Base-by-base conservation (phyloP, 2,797 vertebrate species). In the Leptatherina wallacei region DNA sequence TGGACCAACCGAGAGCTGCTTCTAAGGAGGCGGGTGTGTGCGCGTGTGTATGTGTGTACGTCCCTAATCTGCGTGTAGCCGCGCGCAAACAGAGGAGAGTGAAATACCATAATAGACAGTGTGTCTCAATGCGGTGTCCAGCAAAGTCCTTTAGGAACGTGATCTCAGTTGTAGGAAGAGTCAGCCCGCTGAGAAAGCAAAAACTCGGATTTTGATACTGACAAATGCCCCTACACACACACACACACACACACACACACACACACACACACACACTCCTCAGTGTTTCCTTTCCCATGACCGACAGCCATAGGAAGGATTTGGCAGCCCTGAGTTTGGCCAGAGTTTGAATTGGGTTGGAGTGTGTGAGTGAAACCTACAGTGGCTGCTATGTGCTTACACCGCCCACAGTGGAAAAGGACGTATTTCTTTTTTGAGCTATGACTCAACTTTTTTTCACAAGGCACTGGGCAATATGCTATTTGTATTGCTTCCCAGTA, bases 1-100 rank as follows among this genome's bases (percentile, higher is more conserved):
- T 86, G 86, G 90, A 88, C 88, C 91, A 93, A 93, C 89, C 89
- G 73, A 86, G 75, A 90, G 88, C 71, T 54, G 70, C 64, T 84
- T 59, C 84, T 38, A 71, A 88, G 86, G 84, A 92, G 86, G 93
- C 79, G 92, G 67, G 86, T 69, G 81, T 27, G 57, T 49, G 73
- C 38, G 61, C 16, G 67, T 29, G 76, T 51, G 69, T n/a, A 61
- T 27, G 81, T 49, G 71, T 30, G 54, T 49, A 10, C 56, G 69
- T 58, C 35, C 57, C 38, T 85, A 83, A 78, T 81, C 78, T 64
- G 69, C 40, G 81, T 73, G 70, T 42, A 58, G 78, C 69, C 60
- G 77, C 55, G 65, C 68, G 65, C 77, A 70, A 52, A 58, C 60
- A 68, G 59, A 18, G 38, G 61, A 73, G 61, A 75, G 78, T 44